These are phyloP conservation scores for Venusia cambrica DNA, from an alignment of 2,888 invertebrate genomes.

Conservation along the genomic window DNA sequence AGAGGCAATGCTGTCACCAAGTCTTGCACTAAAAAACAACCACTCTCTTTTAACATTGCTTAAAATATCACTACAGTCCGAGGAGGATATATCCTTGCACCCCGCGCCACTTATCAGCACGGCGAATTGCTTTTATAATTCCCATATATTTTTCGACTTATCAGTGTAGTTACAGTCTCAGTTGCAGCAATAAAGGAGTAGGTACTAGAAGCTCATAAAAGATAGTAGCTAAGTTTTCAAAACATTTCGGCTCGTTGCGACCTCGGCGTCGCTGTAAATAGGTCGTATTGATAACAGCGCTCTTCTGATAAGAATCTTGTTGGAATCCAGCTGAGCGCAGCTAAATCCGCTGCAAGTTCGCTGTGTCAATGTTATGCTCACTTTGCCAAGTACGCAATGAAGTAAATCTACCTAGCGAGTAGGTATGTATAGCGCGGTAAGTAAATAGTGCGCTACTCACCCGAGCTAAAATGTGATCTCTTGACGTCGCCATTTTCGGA, in stretches of 20 bases:
- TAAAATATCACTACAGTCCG: conserved; percentile 47
- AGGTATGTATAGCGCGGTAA: conserved; percentile 39
- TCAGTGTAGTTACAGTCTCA: conserved; percentile 38
- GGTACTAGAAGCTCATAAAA: conserved; percentile 32
- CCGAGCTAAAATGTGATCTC: conserved; percentile 94
- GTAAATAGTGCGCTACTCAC: conserved; percentile 78
- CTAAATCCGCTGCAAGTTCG: conserved; percentile 55
- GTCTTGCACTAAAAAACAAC: conserved; percentile 81
- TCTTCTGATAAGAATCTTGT: conserved; percentile 75
- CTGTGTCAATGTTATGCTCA: conserved; percentile 72
- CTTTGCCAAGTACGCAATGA: conserved; percentile 68
- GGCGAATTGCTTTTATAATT: conserved; percentile 37
- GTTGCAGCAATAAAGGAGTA: conserved; percentile 36
- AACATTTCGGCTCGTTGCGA: conserved; percentile 49
- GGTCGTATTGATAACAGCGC: conserved; percentile 71
- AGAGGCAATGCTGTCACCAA: conserved; percentile 81
- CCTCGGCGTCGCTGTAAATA: conserved; percentile 63
- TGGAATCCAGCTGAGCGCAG: conserved; percentile 56
- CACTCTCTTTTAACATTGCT: conserved; percentile 76
- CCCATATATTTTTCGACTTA: conserved; percentile 40
- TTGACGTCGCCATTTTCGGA: conserved; percentile 93
- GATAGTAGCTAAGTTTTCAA: conserved; percentile 35
- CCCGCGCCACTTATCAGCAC: conserved; percentile 45
- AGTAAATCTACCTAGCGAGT: conserved; percentile 41
- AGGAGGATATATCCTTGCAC: conserved; percentile 27